phyloP scores from a whole-genome alignment of 23 tunicate genomes.

The Clavelina lepadiformis region DNA sequence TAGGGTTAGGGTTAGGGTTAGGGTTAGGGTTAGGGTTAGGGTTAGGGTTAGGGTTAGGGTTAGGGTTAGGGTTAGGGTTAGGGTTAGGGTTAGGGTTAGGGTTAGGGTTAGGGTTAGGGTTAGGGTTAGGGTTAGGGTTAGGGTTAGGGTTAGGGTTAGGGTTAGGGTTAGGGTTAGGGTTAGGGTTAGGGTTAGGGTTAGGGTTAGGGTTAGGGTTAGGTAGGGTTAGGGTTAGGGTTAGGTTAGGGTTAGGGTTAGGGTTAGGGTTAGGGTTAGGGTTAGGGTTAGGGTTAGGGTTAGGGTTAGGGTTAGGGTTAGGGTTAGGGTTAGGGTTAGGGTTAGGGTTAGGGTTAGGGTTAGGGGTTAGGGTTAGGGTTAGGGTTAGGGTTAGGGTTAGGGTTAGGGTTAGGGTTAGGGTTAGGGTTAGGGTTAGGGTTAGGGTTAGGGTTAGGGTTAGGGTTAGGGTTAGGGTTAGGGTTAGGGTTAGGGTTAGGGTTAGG shows the following conservation, averaged over 20 bases:
- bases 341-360: conserved; percentile 29
- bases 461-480: conserved; percentile 58
- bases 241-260: conserved; percentile 66
- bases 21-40: conserved; percentile 39
- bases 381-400: conserved; percentile 57
- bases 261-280: conserved; percentile 48
- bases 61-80: conserved; percentile 29
- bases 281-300: conserved; percentile 36
- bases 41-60: conserved; percentile 33
- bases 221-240: conserved; percentile 73
- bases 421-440: conserved; percentile 63
- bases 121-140: conserved; percentile 29
- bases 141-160: conserved; percentile 38
- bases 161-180: conserved; percentile 33
- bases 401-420: conserved; percentile 58
- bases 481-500: conserved; percentile 63
- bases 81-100: conserved; percentile 39
- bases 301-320: conserved; percentile 38
- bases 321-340: conserved; percentile 33
- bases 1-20: conserved; percentile 29
- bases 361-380: conserved; percentile 63
- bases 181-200: conserved; percentile 46
- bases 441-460: conserved; percentile 35
- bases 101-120: conserved; percentile 33
- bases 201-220: conserved; percentile 70